Evolutionary conservation across 2,888 invertebrate genomes (phyloP).

Genomic region (Coelinius sp.): DNA sequence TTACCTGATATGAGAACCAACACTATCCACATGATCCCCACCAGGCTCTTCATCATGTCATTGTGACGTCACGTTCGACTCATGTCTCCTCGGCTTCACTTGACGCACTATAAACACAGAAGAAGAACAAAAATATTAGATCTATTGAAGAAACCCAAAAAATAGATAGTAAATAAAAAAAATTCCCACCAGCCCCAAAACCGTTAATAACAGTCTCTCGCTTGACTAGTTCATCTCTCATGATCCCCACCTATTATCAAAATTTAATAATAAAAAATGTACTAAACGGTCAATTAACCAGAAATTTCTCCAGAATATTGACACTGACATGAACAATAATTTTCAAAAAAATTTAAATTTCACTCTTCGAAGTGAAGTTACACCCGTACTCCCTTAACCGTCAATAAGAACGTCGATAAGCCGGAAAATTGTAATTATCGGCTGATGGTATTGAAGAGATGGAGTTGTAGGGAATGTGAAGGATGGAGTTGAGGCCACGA

Average conservation of each 20-base stretch:
- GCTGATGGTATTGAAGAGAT: not conserved
- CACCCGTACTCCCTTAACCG: no score
- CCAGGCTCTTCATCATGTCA: conserved; percentile 76
- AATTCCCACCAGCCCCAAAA: not conserved
- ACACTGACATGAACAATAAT: no score
- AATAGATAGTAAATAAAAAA: not conserved
- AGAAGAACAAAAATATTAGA: not conserved
- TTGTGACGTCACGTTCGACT: conserved; percentile 73
- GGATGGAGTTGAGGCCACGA: conserved; percentile 17
- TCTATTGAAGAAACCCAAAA: not conserved
- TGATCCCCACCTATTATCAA: no score
- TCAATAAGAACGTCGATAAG: not conserved
- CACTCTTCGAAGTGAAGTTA: no score
- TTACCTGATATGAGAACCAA: conserved; percentile 76
- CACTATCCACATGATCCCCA: conserved; percentile 77
- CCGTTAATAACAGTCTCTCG: no score
- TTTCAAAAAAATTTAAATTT: no score
- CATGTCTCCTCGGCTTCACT: conserved; percentile 66
- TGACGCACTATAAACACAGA: conserved; percentile 52
- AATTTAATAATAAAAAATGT: no score
- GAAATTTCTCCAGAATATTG: no score
- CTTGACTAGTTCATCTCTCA: no score
- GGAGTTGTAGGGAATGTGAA: not conserved
- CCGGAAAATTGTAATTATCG: not conserved
- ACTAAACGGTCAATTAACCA: no score